Percentiles rank a stretch among this genome's conserved stretches.
Evolutionary conservation across 2,797 vertebrate genomes (phyloP).

Genomic region (Toxotes lorentzi): DNA sequence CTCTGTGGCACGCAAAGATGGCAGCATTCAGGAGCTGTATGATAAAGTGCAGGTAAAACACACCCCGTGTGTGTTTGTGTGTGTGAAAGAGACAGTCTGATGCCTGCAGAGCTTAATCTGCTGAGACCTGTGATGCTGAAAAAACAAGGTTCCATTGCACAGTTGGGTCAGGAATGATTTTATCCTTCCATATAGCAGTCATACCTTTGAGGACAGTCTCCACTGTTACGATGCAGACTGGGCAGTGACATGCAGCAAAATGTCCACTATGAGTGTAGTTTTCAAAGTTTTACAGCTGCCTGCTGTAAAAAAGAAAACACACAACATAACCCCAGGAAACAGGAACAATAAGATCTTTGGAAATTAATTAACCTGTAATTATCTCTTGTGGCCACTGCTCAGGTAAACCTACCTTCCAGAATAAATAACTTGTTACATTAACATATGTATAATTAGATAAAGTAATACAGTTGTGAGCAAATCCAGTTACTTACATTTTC

Average conservation of each 20-base stretch:
- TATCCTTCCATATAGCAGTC: constrained; percentile 9
- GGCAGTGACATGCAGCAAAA: constrained; percentile 18
- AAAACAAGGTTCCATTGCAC: constrained; percentile 41
- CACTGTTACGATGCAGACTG: constrained; percentile 31
- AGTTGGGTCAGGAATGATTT: constrained; percentile 37
- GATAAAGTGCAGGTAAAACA: constrained; percentile 94
- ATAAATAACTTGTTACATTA: no score
- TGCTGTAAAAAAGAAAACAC: not conserved
- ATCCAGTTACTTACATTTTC: no score
- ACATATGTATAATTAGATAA: no score
- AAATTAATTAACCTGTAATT: no score
- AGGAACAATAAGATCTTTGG: not conserved
- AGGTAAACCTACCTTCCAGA: no score
- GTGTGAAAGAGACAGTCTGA: not conserved
- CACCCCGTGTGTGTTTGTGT: not conserved
- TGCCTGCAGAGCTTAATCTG: constrained; percentile 12
- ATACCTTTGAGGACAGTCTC: not conserved
- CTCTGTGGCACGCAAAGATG: constrained; percentile 92
- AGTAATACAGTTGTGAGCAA: no score
- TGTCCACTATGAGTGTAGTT: constrained; percentile 26
- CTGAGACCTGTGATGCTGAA: constrained; percentile 32
- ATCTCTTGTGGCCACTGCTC: no score
- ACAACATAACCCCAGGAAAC: not conserved
- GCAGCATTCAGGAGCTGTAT: constrained; percentile 91
- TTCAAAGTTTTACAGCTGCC: constrained; percentile 1